Percentiles rank a stretch among this genome's conserved stretches.
Evolutionary conservation across 92 coral and sea anemone genomes (phyloP).

Genomic region (Umimayanthus kanabou): DNA sequence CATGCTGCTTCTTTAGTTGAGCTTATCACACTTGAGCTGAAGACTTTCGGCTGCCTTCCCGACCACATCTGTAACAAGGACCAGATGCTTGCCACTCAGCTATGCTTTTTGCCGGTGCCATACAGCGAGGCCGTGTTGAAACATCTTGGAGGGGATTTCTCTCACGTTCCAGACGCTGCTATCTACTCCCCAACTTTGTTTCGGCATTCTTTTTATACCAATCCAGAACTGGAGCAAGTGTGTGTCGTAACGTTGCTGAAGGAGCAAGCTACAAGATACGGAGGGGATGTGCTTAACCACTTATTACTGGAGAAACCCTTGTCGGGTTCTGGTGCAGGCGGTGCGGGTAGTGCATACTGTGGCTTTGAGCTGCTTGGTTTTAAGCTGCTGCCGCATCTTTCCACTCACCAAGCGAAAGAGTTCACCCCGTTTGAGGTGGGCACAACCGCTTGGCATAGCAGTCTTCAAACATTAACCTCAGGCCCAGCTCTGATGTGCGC

Average conservation of each 20-base stretch:
- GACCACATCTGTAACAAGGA: constrained; percentile 49
- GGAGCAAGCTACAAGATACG: constrained; percentile 70
- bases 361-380: constrained; percentile 88
- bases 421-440: constrained; percentile 91
- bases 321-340: neutral
- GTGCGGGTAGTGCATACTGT: constrained; percentile 42
- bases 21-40: constrained; percentile 49
- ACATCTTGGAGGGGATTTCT: constrained; percentile 70
- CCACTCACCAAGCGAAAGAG: constrained; percentile 91
- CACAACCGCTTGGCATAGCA: constrained; percentile 78
- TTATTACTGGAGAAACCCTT: constrained; percentile 53
- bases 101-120: constrained; percentile 65
- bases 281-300: constrained; percentile 66
- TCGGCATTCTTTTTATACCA: constrained; percentile 84
- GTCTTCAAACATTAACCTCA: constrained; percentile 71
- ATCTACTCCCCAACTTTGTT: constrained; percentile 74
- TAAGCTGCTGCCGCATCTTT: constrained; percentile 76
- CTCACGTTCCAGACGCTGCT: constrained; percentile 67
- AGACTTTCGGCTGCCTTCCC: constrained; percentile 50
- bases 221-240: constrained; percentile 92
- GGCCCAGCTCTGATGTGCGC: constrained; percentile 83
- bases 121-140: constrained; percentile 71
- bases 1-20: constrained; percentile 68
- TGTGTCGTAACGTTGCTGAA: constrained; percentile 78
- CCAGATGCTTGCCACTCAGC: constrained; percentile 54